Conservation (phyloP, 2,113 vertebrate species). For the Acanthochromis polyacanthus region DNA sequence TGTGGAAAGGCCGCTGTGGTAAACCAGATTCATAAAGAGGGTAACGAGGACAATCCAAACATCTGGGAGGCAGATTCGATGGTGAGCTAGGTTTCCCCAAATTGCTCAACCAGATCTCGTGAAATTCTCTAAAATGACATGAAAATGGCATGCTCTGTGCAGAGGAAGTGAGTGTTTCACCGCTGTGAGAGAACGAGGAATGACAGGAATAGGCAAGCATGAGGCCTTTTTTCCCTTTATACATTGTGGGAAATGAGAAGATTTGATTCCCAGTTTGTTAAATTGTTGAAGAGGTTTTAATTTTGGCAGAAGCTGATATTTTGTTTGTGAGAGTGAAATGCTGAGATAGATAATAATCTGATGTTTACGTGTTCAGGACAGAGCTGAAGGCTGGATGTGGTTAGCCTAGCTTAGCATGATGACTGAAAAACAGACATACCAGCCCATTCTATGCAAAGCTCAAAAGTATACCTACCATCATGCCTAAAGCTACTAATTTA, state of each 20-base stretch:
- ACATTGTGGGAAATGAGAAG: not conserved
- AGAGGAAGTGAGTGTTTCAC: constrained; percentile 33
- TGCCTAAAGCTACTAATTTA: too few species aligned
- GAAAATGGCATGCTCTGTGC: constrained; percentile 3
- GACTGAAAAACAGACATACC: too few species aligned
- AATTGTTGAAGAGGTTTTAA: too few species aligned
- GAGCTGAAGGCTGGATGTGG: too few species aligned
- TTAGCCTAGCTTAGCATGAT: too few species aligned
- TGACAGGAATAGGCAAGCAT: not conserved
- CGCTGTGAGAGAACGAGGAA: not conserved
- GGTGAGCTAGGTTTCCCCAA: constrained; percentile 41
- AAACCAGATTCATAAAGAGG: constrained; percentile 35
- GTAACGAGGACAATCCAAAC: constrained; percentile 52
- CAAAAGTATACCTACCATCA: too few species aligned
- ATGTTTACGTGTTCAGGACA: too few species aligned
- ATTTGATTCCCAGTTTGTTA: too few species aligned
- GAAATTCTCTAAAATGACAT: constrained; percentile 30
- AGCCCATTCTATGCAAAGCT: too few species aligned
- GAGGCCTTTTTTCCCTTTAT: not conserved
- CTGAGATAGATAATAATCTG: too few species aligned
- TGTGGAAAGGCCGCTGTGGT: not conserved
- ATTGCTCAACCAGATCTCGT: constrained; percentile 33
- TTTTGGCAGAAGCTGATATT: too few species aligned
- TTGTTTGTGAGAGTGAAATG: too few species aligned
- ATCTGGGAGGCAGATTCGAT: constrained; percentile 46